Base-by-base conservation (phyloP, 2,113 vertebrate genomes). In the Podarcis muralis region DNA sequence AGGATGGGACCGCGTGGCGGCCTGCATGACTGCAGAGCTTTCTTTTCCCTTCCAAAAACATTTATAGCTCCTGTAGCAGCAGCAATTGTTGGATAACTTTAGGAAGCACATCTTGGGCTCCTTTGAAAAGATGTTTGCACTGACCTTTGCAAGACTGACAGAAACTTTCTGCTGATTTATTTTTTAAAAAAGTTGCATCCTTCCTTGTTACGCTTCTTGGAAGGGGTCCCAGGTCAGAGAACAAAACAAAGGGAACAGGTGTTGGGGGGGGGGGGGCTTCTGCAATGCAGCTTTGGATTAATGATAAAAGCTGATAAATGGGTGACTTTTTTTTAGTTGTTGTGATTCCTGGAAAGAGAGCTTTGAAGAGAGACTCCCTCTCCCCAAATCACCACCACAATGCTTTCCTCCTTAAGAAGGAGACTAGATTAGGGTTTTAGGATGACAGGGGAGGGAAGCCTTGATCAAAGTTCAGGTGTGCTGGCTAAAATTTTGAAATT, bases 131-230 rank as follows among this genome's bases (percentile, higher is more conserved):
- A 30, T 37, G 23, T 57, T 68, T 85, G 66, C 6, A 6, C 11
- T 25, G 74, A 62, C 30, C 25, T 57, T 69, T 81, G 82, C 57
- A 1, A 83, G 68, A n/a, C 78, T 27, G 82, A 80, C 32, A 59
- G 89, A 69, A 69, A 57, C 85, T 6, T 30, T 78, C 66, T 84
- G 75, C 85, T 1, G 0, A 8, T 53, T 53, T 3, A 0, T 53
- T 53, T 53, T 53, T 53, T 12, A 12, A 68, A 77, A 75, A 74
- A 20, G 72, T 37, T 74, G 72, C 20, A 12, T 12, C 5, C 40
- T 15, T 82, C 59, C 57, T 40, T 62, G 32, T 65, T 82, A 23
- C 2, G 22, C 1, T 37, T 68, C 84, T 90, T 89, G 91, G 93
- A 89, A 1, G 0, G 59, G 74, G 35, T 32, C 83, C 68, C 48